Conservation (phyloP, 2,888 invertebrate genomes). For the Dendrolimus pini region DNA sequence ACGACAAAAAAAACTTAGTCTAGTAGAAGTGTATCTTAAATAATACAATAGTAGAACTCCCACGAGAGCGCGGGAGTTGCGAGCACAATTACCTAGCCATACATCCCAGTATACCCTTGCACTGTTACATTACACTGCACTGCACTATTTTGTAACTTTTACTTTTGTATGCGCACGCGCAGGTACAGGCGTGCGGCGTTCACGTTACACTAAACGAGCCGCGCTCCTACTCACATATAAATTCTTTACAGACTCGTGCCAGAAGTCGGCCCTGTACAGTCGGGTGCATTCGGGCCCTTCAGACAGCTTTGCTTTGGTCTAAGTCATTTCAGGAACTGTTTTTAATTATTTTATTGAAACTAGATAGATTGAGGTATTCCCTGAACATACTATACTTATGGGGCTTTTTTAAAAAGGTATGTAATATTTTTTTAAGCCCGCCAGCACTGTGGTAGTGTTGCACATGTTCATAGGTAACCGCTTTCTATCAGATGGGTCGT, state of each 20-base stretch:
- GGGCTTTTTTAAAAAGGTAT: no score
- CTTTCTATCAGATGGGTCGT: no score
- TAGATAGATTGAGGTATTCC: no score
- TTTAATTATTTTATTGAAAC: no score
- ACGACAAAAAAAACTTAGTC: neutral
- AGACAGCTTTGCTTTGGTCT: constrained; percentile 10
- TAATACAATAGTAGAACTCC: constrained; percentile 15
- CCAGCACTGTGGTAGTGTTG: no score
- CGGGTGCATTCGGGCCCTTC: constrained; percentile 38
- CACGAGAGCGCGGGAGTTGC: constrained; percentile 24
- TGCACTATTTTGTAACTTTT: constrained; percentile 6
- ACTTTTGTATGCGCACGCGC: constrained; percentile 11
- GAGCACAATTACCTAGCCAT: constrained; percentile 48
- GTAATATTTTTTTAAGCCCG: no score
- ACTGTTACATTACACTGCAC: constrained; percentile 19
- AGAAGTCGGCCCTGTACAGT: constrained; percentile 62
- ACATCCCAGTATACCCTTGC: constrained; percentile 43
- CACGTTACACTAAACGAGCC: constrained; percentile 41
- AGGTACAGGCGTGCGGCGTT: constrained; percentile 17
- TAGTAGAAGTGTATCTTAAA: neutral
- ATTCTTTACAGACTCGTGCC: constrained; percentile 71
- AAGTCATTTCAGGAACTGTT: neutral
- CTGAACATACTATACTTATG: no score
- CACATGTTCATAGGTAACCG: no score
- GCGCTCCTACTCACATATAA: constrained; percentile 61